A percentile compares a stretch with the other conserved stretches of the same genome.
phyloP scores from a whole-genome alignment of 2,797 vertebrate species.

The Tenualosa ilisha region DNA sequence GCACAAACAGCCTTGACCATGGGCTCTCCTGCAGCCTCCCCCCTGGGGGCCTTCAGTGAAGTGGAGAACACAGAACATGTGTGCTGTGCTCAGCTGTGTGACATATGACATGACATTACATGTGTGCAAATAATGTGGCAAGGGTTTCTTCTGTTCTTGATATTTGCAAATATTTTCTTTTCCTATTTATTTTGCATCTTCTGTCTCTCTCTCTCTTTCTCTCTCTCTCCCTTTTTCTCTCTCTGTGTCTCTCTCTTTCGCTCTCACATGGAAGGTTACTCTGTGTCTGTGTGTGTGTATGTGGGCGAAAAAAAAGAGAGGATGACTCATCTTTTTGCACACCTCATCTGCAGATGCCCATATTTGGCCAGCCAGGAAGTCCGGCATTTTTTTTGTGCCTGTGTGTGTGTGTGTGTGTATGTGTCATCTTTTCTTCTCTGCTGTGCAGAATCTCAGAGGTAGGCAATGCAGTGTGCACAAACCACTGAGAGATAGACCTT shows the following conservation, averaged over 20 bases:
- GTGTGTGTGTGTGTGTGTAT: no score
- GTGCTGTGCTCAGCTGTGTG: background rate
- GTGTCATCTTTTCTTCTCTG: constrained; percentile 46
- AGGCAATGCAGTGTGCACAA: constrained; percentile 34
- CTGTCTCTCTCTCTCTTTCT: background rate
- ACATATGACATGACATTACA: background rate
- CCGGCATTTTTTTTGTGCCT: constrained; percentile 45
- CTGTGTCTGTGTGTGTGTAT: background rate
- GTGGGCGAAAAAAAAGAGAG: constrained; percentile 37
- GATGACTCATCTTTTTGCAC: constrained; percentile 78
- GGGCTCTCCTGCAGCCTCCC: background rate
- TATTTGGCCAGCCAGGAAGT: constrained; percentile 77
- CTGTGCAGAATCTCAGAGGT: background rate
- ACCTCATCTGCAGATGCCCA: constrained; percentile 76
- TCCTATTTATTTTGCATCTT: background rate
- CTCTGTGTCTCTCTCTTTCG: background rate
- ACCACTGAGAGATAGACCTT: constrained; percentile 18
- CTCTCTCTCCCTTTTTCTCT: background rate
- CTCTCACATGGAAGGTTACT: background rate
- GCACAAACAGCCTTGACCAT: background rate
- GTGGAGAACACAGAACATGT: background rate
- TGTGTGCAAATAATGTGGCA: background rate
- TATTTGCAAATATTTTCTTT: background rate
- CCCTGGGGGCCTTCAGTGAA: background rate
- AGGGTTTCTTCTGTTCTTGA: background rate